A percentile compares a stretch with the other conserved stretches of the same genome.
phyloP scores from a whole-genome alignment of 2,797 vertebrate genomes.

The Pipistrellus nathusii region DNA sequence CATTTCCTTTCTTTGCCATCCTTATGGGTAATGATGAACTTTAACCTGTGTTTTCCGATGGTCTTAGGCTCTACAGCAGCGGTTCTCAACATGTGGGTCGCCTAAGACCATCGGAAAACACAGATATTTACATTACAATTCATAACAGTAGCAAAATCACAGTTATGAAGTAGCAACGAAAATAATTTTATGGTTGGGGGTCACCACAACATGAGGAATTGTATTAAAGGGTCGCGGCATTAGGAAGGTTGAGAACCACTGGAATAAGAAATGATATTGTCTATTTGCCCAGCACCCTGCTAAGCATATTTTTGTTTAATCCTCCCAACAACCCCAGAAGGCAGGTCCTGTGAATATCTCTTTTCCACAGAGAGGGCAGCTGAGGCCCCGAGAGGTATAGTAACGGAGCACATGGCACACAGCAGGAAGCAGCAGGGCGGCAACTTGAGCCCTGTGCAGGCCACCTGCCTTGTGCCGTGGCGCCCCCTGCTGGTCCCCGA shows the following conservation, averaged over 20 bases:
- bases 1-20: background rate
- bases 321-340: background rate
- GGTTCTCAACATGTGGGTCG: too few species aligned
- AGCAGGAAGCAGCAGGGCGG: background rate
- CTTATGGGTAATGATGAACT: background rate
- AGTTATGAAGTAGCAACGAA: too few species aligned
- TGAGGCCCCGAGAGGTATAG: background rate
- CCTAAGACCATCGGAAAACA: too few species aligned
- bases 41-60: background rate
- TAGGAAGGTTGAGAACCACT: too few species aligned
- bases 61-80: too few species aligned
- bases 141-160: too few species aligned
- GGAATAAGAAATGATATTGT: background rate
- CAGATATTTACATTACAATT: too few species aligned
- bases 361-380: background rate
- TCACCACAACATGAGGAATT: too few species aligned
- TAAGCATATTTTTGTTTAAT: conserved; percentile 27
- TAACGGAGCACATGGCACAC: background rate
- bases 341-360: background rate
- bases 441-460: background rate
- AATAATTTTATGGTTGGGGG: too few species aligned
- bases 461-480: rapidly evolving
- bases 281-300: background rate
- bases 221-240: too few species aligned
- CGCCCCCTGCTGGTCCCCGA: rapidly evolving